These are phyloP conservation scores for Gryllus longicercus DNA, from an alignment of 2,888 invertebrate genomes.

Conservation along the genomic window DNA sequence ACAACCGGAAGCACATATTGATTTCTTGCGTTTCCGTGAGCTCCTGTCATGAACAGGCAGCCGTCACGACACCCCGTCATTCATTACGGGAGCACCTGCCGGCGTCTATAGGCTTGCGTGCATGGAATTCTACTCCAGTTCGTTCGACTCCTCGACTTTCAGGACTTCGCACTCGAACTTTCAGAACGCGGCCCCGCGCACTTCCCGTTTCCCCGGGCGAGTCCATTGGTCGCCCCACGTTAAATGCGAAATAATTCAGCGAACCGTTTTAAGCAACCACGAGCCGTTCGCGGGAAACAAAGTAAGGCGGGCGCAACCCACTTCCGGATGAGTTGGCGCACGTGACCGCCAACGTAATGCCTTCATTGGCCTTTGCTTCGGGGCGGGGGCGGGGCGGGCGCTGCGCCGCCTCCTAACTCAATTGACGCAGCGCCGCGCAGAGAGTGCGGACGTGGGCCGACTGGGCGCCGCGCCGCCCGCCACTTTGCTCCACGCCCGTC, in stretches of 20 bases:
- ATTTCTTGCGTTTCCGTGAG: no score
- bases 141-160: no score
- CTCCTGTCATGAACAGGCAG: no score
- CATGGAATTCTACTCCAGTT: no score
- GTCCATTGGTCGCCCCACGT: background rate
- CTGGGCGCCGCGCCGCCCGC: no score
- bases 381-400: background rate
- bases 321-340: background rate
- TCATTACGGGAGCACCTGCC: no score
- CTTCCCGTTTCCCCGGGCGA: background rate
- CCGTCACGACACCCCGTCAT: no score
- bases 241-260: slow-evolving; percentile 17
- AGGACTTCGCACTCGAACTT: no score
- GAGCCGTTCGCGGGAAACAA: slow-evolving; percentile 17
- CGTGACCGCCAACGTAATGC: slow-evolving; percentile 3
- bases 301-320: background rate
- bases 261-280: background rate
- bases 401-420: background rate
- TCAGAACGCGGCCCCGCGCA: background rate
- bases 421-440: background rate
- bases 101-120: no score
- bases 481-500: no score
- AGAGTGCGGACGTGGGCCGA: background rate
- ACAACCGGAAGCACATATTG: no score
- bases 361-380: slow-evolving; percentile 6